Evolutionary conservation across 2,113 vertebrate genomes (phyloP), one percentile per base, ranked within the genome.

Genomic region (Atrichornis clamosus): DNA sequence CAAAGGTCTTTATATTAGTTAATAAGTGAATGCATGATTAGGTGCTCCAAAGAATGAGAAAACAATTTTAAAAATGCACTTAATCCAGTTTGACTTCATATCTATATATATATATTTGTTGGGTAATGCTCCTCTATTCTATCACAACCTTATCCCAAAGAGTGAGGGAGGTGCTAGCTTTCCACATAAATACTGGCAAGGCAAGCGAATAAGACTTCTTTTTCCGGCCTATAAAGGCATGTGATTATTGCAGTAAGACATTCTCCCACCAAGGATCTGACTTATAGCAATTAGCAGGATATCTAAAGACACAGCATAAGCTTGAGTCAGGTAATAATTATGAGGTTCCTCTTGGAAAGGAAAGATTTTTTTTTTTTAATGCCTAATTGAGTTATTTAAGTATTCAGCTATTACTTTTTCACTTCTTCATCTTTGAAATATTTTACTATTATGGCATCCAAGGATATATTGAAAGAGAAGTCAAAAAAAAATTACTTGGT

Each of bases 111-210:
- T 13, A 24, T 5, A 13, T 49, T 15, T 47, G 4, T 39, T 22
- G 13, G 2, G 4, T 55, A 63, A 46, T 2, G 28, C 4, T 28
- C 10, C 3, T 37, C 6, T 63, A 9, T 37, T 50, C 35, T 72
- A 21, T 47, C 11, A 50, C 10, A 77, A 35, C 26, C 4, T 75
- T 55, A 55, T 24, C 11, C 9, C 24, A 84, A 58, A 63, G 1
- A 0, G 5, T 24, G 33, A 70, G 4, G 2, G 2, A 58, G 11
- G 2, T 35, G 2, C 2, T 39, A 19, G 3, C 14, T 93, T 72
- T 76, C 39, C 44, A 56, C 9, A 6, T 35, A 79, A 55, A 72
- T 18, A 44, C 5, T 46, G 14, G 4, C 33, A 62, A 13, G 19
- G 3, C 59, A 87, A 63, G 27, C 49, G 52, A 49, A 41, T 28